phyloP scores from a whole-genome alignment of 1,140 invertebrate species.

The Eriosoma lanigerum region DNA sequence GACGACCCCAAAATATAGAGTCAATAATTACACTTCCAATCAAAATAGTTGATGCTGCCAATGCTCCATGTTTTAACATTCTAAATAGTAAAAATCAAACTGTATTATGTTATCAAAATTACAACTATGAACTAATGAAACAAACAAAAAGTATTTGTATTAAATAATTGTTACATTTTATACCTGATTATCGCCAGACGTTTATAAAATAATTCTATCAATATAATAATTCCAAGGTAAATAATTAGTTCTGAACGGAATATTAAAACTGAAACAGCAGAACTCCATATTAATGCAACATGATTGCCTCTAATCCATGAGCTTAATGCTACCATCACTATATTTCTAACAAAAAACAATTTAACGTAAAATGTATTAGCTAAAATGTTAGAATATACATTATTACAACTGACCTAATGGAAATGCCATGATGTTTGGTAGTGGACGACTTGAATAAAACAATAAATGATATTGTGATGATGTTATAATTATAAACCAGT shows the following conservation, averaged over 20 bases:
- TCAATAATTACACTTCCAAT: constrained; percentile 79
- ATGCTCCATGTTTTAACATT: constrained; percentile 71
- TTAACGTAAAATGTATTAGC: constrained; percentile 18
- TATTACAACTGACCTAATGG: constrained; percentile 73
- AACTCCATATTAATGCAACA: constrained; percentile 76
- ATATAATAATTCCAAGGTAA: constrained; percentile 82
- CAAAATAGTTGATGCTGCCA: constrained; percentile 71
- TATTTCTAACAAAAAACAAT: constrained; percentile 59
- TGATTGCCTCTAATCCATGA: constrained; percentile 81
- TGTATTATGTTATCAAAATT: not conserved
- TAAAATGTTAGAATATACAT: not conserved
- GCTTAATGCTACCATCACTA: constrained; percentile 83
- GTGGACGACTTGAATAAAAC: constrained; percentile 90
- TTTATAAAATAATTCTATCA: constrained; percentile 72
- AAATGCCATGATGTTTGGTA: constrained; percentile 95
- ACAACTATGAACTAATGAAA: no score
- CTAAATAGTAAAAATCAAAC: constrained; percentile 61
- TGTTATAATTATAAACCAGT: constrained; percentile 83
- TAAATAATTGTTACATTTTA: not conserved
- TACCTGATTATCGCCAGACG: constrained; percentile 61
- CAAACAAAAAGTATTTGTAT: not conserved
- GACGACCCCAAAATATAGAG: constrained; percentile 88
- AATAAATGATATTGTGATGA: constrained; percentile 96
- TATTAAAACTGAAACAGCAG: constrained; percentile 84
- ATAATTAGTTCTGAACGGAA: constrained; percentile 88